phyloP scores from a whole-genome alignment of 2,797 vertebrate species.

The Peromyscus melanophrys region DNA sequence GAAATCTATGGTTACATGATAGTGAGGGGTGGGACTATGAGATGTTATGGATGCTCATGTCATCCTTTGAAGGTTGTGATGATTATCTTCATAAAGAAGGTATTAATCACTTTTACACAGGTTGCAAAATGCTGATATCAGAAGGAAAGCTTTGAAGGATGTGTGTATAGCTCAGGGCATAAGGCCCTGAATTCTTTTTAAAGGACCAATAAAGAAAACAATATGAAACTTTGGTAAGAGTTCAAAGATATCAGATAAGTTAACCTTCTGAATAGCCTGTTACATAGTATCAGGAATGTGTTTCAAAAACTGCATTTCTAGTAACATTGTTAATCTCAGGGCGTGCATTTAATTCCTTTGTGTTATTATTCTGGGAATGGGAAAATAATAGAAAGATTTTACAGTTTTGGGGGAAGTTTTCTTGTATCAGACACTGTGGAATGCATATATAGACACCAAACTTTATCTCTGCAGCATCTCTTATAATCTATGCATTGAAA shows the following conservation, averaged over 20 bases:
- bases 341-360: neutral
- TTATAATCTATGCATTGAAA: neutral
- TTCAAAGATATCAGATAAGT: neutral
- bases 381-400: neutral
- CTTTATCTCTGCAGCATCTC: neutral
- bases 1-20: neutral
- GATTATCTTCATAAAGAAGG: neutral
- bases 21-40: neutral
- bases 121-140: neutral
- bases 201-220: neutral
- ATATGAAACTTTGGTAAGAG: neutral
- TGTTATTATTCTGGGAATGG: neutral
- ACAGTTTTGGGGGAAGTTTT: neutral
- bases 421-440: neutral
- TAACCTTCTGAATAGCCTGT: neutral
- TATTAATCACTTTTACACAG: neutral
- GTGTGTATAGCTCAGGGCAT: neutral
- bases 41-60: neutral
- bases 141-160: neutral
- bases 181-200: neutral
- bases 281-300: neutral
- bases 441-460: neutral
- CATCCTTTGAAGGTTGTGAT: neutral
- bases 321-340: accelerated
- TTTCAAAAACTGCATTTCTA: neutral